Evolutionary conservation across 2,888 invertebrate genomes (phyloP), one percentile per base, ranked within the genome.

Genomic region (Frankliniella intonsa): DNA sequence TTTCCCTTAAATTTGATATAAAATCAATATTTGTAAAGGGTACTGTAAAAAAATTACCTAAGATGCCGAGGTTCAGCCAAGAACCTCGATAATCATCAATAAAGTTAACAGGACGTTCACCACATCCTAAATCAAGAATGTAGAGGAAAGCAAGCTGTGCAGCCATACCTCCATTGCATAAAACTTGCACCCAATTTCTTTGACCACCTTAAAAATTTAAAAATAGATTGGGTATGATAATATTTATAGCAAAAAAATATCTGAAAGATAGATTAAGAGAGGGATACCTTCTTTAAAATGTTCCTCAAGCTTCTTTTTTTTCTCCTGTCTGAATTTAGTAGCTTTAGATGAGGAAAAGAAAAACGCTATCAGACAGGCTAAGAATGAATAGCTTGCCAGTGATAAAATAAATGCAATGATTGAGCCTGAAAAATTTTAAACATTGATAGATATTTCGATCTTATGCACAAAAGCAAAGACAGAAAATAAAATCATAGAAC

Each of bases 101-200:
- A 88, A 97, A 96, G 87, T 97, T 93, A 80, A 97, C 92, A 0
- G 94, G 92, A 50, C 91, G 89, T 87, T 97, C 96, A 3, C 92
- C 92, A 84, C 93, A 92, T 0, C 95, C 95, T 82, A 93, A 91
- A 88, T 96, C 95, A 83, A 96, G 87, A 84, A 96, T 88, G 87
- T 95, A 96, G 38, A 96, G 88, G 62, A 96, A 86, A 0, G 93
- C 93, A 81, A 96, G 88, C 86, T 94, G 93, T 0, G 94, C 91
- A 25, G 95, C 95, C 91, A 96, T 94, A n/a, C 96, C 96, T 0
- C 92, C 94, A 89, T 97, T 97, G 87, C 96, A 96, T 0, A 97
- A 87, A 10, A 96, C 96, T 88, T 97, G 97, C 19, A 95, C 89
- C 96, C 97, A 97, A 87, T 94, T 95, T 83, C 97, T 91, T 87